Evolutionary conservation across 2,888 invertebrate genomes (phyloP), one percentile per base, ranked within the genome.

Genomic region (Apodemia mormo): DNA sequence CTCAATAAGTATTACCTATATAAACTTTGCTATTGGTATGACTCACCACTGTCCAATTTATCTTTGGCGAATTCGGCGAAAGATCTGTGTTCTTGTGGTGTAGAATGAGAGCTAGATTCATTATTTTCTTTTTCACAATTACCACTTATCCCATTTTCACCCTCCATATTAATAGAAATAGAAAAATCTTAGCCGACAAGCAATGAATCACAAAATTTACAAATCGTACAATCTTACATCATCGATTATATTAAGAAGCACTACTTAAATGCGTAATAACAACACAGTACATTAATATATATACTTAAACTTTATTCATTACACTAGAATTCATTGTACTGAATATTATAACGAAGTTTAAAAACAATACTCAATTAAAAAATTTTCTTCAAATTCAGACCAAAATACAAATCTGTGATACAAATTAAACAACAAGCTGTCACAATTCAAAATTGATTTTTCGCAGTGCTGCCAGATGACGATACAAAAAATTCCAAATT

Each of bases 371-470:
- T 71, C 56, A 73, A 64, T 72, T 70, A 58, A 68, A 71, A 74
- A 73, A 64, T n/a, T 6, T 52, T 7, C 2, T n/a, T 6, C 5
- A 49, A 49, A 49, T 49, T 49, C 49, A 14, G 49, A 49, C 22
- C 49, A 49, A 49, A 49, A 49, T 49, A 69, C 69, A 69, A 67
- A 40, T 67, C n/a, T n/a, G n/a, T n/a, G n/a, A n/a, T 49, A 69
- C 69, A 69, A 67, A 40, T 67, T 68, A 72, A 75, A 75, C 72
- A 75, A 70, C 67, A 69, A 73, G 66, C 76, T 85, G 85, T 88
- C 89, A 88, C 75, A 83, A 84, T 88, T 90, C 82, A 88, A 92
- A 92, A 92, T 92, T 92, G 92, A 92, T 92, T 92, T 92, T 91
- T 87, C 14, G 33, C 33, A 33, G 33, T 85, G 86, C 85, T 88